Conservation (phyloP, 2,113 vertebrate species). For the Platanista minor region DNA sequence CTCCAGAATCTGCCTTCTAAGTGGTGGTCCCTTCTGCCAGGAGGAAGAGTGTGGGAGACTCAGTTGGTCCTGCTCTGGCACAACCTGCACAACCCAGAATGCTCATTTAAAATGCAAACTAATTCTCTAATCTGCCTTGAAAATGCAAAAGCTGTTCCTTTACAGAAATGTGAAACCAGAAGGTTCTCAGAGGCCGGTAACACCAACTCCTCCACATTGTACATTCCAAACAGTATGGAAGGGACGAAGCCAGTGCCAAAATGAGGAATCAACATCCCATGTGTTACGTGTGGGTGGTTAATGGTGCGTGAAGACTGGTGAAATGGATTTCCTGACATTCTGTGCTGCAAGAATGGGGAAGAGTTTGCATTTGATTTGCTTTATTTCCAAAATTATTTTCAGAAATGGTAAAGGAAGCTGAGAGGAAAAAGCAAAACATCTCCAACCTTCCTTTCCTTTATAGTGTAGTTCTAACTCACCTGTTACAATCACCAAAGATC, state of each 20-base stretch:
- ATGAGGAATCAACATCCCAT: background rate
- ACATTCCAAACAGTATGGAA: background rate
- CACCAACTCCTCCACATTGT: background rate
- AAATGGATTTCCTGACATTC: background rate
- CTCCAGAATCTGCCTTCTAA: background rate
- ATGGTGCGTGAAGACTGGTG: background rate
- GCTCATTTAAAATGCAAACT: constrained; percentile 6
- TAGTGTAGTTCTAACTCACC: background rate
- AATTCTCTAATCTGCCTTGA: background rate
- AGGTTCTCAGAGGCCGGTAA: background rate
- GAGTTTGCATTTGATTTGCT: constrained; percentile 22
- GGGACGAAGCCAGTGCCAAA: background rate
- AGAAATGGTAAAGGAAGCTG: constrained; percentile 20
- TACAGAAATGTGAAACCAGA: constrained; percentile 22
- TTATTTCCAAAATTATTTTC: constrained; percentile 39
- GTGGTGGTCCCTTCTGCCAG: background rate
- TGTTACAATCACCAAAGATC: background rate
- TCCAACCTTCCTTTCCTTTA: background rate
- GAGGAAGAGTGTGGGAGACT: background rate
- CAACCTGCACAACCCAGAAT: background rate
- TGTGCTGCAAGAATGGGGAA: background rate
- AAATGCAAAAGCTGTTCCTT: constrained; percentile 42
- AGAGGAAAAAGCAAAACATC: background rate
- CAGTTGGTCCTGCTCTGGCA: background rate
- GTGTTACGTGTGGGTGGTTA: background rate